phyloP scores from a whole-genome alignment of 23 tunicate species.

The Styela clava region DNA sequence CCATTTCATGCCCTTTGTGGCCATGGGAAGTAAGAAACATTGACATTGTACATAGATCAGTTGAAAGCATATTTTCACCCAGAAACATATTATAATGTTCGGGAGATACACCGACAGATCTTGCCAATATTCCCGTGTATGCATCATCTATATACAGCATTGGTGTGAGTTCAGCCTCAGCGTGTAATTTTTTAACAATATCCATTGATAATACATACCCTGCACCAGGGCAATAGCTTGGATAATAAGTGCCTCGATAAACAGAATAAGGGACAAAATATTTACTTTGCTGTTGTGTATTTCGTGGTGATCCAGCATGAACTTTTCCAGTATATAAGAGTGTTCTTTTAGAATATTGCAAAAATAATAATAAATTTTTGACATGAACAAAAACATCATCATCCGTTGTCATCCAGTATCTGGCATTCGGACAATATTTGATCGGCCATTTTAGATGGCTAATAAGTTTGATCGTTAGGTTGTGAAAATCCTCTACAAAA shows the following conservation, averaged over 20 bases:
- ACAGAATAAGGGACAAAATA: conserved; percentile 39
- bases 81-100: conserved; percentile 18
- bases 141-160: conserved; percentile 74
- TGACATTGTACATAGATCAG: conserved; percentile 20
- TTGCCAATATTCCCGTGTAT: conserved; percentile 43
- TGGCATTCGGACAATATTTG: conserved; percentile 39
- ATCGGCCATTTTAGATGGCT: conserved; percentile 62
- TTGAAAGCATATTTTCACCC: conserved; percentile 39
- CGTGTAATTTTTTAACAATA: conserved; percentile 14
- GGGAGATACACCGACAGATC: conserved; percentile 29
- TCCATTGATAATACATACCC: conserved; percentile 68
- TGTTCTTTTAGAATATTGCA: background rate
- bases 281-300: conserved; percentile 23
- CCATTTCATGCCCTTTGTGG: conserved; percentile 16
- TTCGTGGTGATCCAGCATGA: conserved; percentile 45
- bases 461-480: conserved; percentile 50
- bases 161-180: conserved; percentile 18
- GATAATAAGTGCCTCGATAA: conserved; percentile 55
- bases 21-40: conserved; percentile 70
- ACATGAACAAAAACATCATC: conserved; percentile 61
- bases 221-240: conserved; percentile 71
- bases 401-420: conserved; percentile 73
- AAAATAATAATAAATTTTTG: conserved; percentile 24
- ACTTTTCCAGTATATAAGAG: conserved; percentile 32
- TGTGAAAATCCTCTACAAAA: conserved; percentile 54